Conservation (phyloP, 92 coral and sea anemone genomes). For the Palythoa heliodiscus region DNA sequence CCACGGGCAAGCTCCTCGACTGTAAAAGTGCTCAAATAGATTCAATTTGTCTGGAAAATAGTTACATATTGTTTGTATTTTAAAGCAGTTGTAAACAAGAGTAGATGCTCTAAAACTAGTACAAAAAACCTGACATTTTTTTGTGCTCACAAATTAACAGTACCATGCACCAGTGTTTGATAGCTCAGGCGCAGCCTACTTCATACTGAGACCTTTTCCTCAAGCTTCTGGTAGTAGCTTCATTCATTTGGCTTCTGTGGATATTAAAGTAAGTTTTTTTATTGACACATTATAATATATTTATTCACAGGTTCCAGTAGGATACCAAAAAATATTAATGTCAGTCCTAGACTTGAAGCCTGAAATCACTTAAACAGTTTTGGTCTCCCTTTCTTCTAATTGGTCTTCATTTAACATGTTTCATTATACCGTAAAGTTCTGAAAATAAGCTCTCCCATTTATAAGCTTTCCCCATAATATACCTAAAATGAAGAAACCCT, state of each 20-base stretch:
- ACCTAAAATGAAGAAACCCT: no score
- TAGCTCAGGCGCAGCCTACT: slow-evolving; percentile 64
- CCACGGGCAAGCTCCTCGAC: no score
- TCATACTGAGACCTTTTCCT: slow-evolving; percentile 64
- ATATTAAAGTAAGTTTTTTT: slow-evolving; percentile 2
- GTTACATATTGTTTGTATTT: background rate
- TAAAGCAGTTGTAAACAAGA: background rate
- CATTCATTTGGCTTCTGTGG: slow-evolving; percentile 75
- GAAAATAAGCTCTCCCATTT: no score
- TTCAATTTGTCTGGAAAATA: background rate
- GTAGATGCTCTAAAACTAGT: background rate
- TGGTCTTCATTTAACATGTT: no score
- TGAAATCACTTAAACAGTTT: no score
- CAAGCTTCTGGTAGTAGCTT: slow-evolving; percentile 60
- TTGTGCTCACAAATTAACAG: slow-evolving; percentile 52
- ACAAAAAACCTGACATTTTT: background rate
- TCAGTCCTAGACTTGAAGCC: no score
- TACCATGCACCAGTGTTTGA: slow-evolving; percentile 74
- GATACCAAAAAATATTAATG: no score
- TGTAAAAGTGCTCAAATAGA: no score
- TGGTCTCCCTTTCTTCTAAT: no score
- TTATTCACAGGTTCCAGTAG: no score
- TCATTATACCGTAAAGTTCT: no score
- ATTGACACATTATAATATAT: background rate
- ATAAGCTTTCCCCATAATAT: no score